Conservation (phyloP, 2,113 vertebrate genomes). For the Campylomormyrus numenius region DNA sequence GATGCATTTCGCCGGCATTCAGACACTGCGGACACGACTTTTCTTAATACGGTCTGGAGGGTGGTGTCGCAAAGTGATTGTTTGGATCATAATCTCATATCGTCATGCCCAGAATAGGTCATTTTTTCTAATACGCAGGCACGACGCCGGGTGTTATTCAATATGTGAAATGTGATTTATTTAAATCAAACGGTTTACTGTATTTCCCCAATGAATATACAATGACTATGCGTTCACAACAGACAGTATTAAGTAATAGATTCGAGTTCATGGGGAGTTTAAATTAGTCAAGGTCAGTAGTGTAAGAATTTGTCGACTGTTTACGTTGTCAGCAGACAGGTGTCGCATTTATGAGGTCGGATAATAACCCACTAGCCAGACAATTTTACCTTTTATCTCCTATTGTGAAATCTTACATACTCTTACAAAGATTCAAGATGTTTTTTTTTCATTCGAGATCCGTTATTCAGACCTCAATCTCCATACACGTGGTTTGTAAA, state of each 20-base stretch:
- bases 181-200: neutral
- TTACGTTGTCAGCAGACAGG: neutral
- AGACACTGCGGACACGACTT: neutral
- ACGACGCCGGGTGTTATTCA: neutral
- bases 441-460: neutral
- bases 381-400: neutral
- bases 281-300: slow-evolving; percentile 15
- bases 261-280: neutral
- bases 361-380: neutral
- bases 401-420: neutral
- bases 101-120: neutral
- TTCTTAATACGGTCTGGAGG: neutral
- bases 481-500: neutral
- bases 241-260: neutral
- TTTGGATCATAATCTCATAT: neutral
- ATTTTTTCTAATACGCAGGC: neutral
- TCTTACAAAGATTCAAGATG: neutral
- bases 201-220: neutral
- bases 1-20: neutral
- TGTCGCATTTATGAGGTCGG: neutral
- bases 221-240: neutral
- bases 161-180: neutral
- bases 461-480: neutral
- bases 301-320: slow-evolving; percentile 1
- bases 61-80: neutral